A percentile compares a stretch with the other conserved stretches of the same genome.
These are phyloP conservation scores for Tapirus terrestris DNA, from an alignment of 2,113 vertebrate species.

Conservation along the genomic window DNA sequence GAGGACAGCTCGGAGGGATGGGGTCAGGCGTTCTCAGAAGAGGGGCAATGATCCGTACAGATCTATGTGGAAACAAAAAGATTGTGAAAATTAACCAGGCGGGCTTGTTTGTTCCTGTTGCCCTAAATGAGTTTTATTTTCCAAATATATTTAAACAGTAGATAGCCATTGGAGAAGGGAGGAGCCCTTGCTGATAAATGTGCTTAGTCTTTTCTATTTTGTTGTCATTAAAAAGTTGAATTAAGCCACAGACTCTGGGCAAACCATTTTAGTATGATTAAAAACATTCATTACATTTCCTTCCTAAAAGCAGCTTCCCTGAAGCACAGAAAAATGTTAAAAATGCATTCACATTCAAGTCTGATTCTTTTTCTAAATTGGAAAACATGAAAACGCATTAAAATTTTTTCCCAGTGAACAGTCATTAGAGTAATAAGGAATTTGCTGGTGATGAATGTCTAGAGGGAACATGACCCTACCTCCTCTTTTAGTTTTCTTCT, in stretches of 20 bases:
- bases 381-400: conserved; percentile 71
- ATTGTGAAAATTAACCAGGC: background rate
- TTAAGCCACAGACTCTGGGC: conserved; percentile 57
- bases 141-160: conserved; percentile 49
- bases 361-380: conserved; percentile 73
- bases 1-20: background rate
- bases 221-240: conserved; percentile 66
- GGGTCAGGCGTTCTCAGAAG: background rate
- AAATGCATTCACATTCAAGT: conserved; percentile 73
- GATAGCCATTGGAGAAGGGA: conserved; percentile 36
- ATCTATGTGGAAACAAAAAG: background rate
- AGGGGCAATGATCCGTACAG: background rate
- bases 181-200: conserved; percentile 9
- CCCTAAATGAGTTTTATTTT: conserved; percentile 27
- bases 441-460: conserved; percentile 56
- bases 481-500: conserved; percentile 44
- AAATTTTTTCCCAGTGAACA: conserved; percentile 25
- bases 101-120: background rate
- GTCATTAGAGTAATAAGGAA: conserved; percentile 72
- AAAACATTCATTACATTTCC: conserved; percentile 78
- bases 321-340: conserved; percentile 75
- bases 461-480: background rate
- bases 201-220: conserved; percentile 58
- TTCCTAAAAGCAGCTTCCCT: conserved; percentile 71
- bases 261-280: conserved; percentile 75